Conservation (phyloP, 1,140 invertebrate genomes). For the Acyrthosiphon pisum region DNA sequence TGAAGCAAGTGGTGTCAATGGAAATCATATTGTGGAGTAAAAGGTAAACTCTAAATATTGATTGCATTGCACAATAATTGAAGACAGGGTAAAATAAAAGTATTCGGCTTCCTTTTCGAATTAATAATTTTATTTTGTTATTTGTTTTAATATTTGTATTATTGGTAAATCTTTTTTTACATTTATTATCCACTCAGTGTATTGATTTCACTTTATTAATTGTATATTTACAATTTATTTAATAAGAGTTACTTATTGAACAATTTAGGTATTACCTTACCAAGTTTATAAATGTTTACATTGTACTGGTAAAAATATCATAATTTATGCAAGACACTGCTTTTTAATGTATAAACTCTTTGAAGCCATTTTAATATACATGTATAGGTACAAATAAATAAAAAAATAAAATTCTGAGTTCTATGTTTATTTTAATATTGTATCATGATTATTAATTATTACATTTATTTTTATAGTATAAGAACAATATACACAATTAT, state of each 20-base stretch:
- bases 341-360: too few species aligned
- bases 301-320: not conserved
- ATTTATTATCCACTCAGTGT: not conserved
- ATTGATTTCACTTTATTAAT: not conserved
- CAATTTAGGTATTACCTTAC: not conserved
- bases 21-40: conserved; percentile 34
- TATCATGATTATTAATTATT: too few species aligned
- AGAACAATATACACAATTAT: too few species aligned
- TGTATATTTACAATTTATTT: not conserved
- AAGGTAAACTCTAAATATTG: conserved; percentile 40
- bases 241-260: not conserved
- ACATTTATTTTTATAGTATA: too few species aligned
- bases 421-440: too few species aligned
- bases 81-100: conserved; percentile 49
- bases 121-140: conserved; percentile 47
- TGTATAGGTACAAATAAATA: too few species aligned
- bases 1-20: conserved; percentile 32
- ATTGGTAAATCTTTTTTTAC: conserved; percentile 19
- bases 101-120: conserved; percentile 45
- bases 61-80: conserved; percentile 34
- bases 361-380: too few species aligned
- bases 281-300: not conserved
- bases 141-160: conserved; percentile 46
- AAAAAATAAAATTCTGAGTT: too few species aligned
- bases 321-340: too few species aligned